A percentile compares a stretch with the other conserved stretches of the same genome.
Evolutionary conservation across 2,113 vertebrate genomes (phyloP).

Genomic region (Andinoacara biseriatus): DNA sequence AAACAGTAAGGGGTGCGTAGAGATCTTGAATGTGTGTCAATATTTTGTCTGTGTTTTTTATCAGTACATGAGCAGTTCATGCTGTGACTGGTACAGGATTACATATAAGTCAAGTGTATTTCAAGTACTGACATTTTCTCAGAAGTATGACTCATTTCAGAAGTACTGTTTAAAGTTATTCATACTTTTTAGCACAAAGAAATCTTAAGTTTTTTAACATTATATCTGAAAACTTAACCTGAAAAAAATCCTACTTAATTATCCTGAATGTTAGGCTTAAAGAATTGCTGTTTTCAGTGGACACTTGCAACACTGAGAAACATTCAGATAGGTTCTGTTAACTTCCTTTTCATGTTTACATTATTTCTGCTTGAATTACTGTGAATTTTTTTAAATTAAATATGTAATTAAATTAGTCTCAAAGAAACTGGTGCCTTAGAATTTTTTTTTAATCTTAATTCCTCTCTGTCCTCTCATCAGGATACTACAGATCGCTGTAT

Average conservation of each 20-base stretch:
- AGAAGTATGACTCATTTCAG: slow-evolving; percentile 23
- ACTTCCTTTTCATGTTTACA: background rate
- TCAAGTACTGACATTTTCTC: background rate
- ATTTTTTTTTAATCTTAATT: background rate
- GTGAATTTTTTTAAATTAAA: background rate
- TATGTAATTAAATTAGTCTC: background rate
- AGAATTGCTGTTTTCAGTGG: background rate
- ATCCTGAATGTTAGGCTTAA: background rate
- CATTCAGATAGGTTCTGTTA: too few species aligned
- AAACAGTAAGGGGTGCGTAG: background rate
- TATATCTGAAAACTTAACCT: background rate
- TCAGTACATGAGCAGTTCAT: slow-evolving; percentile 12
- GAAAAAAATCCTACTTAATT: background rate
- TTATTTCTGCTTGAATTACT: background rate
- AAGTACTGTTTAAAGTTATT: background rate
- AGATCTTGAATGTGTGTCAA: background rate
- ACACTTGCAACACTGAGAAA: too few species aligned
- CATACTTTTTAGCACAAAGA: background rate
- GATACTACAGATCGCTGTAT: slow-evolving; percentile 94
- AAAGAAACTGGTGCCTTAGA: background rate
- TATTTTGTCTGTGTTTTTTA: slow-evolving; percentile 37
- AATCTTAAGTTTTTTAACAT: background rate
- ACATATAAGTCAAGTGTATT: slow-evolving; percentile 6
- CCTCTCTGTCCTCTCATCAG: slow-evolving; percentile 71
- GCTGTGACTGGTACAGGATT: slow-evolving; percentile 21